Evolutionary conservation across 1,140 invertebrate species (phyloP).

Genomic region (Halesus radiatus): DNA sequence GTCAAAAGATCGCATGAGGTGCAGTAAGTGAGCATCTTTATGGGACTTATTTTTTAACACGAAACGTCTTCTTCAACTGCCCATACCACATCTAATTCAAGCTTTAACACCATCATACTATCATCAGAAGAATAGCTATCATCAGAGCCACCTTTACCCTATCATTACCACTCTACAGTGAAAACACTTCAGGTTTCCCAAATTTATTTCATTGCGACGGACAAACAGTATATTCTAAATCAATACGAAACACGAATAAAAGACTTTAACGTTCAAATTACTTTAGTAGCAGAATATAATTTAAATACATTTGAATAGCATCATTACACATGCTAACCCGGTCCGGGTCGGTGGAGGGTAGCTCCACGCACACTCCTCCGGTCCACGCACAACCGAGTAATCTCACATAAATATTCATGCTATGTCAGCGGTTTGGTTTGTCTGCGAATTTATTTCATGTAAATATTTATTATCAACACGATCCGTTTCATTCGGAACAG

Average conservation of each 20-base stretch:
- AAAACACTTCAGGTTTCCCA: too few relatives aligned
- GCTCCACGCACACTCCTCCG: background rate
- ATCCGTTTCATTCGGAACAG: slow-evolving; percentile 6
- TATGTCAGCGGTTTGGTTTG: slow-evolving; percentile 21
- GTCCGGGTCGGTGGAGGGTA: background rate
- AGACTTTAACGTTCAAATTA: background rate
- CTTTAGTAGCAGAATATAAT: background rate
- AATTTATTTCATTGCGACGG: too few relatives aligned
- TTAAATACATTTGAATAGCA: slow-evolving; percentile 17
- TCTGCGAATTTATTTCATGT: slow-evolving; percentile 20
- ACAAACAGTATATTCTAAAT: too few relatives aligned
- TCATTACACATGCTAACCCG: background rate
- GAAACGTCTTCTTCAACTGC: too few relatives aligned
- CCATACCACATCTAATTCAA: too few relatives aligned
- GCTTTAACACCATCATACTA: too few relatives aligned
- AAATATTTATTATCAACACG: slow-evolving; percentile 36
- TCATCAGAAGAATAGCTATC: too few relatives aligned
- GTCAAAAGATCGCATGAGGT: too few relatives aligned
- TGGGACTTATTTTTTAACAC: too few relatives aligned
- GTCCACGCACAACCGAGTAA: background rate
- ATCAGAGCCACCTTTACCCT: too few relatives aligned
- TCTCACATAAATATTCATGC: slow-evolving; percentile 36
- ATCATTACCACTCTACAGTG: too few relatives aligned
- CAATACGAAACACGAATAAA: background rate
- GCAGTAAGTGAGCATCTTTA: too few relatives aligned